Evolutionary conservation across 2,797 vertebrate species (phyloP).

Genomic region (Pempheris klunzingeri): DNA sequence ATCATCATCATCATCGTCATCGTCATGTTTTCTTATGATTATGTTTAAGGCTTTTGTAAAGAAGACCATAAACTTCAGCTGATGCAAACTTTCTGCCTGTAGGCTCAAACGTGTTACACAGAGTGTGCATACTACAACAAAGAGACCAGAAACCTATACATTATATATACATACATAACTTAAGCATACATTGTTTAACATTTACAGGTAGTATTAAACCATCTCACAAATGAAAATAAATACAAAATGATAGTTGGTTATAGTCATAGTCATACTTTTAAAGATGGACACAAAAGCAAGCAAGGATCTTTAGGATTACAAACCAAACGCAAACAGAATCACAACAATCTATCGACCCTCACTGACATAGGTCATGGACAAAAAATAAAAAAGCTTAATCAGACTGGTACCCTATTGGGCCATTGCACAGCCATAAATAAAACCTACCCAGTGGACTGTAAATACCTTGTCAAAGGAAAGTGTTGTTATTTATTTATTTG

Average conservation of each 20-base stretch:
- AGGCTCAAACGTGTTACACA: constrained; percentile 73
- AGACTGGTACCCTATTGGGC: constrained; percentile 76
- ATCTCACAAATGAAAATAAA: constrained; percentile 86
- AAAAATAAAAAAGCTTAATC: constrained; percentile 77
- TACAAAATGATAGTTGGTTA: constrained; percentile 77
- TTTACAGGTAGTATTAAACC: constrained; percentile 80
- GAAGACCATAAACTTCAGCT: constrained; percentile 77
- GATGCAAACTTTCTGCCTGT: constrained; percentile 66
- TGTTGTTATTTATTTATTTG: no score
- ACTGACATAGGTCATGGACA: constrained; percentile 69
- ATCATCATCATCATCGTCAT: constrained; percentile 36
- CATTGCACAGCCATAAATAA: constrained; percentile 50
- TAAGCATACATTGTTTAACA: constrained; percentile 80
- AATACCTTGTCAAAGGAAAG: constrained; percentile 33
- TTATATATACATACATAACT: constrained; percentile 85
- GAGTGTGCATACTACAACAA: constrained; percentile 81
- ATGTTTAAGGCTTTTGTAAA: constrained; percentile 82
- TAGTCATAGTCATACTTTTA: constrained; percentile 55
- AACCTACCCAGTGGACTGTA: constrained; percentile 44
- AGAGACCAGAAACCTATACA: constrained; percentile 80
- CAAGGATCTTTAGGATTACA: constrained; percentile 70
- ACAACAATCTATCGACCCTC: constrained; percentile 74
- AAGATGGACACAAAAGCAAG: constrained; percentile 83
- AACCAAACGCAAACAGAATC: constrained; percentile 77
- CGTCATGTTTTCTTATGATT: constrained; percentile 60